phyloP scores from a whole-genome alignment of 2,888 invertebrate species.

The Eristalinus aeneus region DNA sequence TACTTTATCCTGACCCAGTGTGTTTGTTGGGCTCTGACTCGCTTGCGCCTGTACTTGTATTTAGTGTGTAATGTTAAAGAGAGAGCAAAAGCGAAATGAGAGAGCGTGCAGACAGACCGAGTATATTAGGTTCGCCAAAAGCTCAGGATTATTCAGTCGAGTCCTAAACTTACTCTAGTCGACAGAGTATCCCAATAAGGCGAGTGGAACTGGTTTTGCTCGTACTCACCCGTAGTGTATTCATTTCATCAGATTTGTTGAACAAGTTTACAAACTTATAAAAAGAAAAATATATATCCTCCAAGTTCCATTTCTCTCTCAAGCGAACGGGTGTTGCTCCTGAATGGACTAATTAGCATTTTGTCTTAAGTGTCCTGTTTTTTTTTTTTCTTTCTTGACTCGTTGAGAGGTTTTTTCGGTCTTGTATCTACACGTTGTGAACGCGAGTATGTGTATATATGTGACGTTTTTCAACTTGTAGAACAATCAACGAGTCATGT shows the following conservation, averaged over 20 bases:
- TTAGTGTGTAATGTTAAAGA: neutral
- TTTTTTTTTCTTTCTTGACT: neutral
- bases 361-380: neutral
- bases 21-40: neutral
- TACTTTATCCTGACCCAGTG: slow-evolving; percentile 49
- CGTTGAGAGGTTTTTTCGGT: neutral
- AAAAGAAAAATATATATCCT: neutral
- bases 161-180: slow-evolving; percentile 80
- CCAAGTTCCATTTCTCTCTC: neutral
- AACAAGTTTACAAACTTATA: neutral
- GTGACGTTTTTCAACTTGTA: slow-evolving; percentile 51
- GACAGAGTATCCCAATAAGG: slow-evolving; percentile 70
- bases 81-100: slow-evolving; percentile 6
- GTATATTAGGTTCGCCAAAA: slow-evolving; percentile 76
- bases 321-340: neutral
- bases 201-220: slow-evolving; percentile 78
- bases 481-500: slow-evolving; percentile 25
- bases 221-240: slow-evolving; percentile 80
- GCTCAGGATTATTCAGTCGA: slow-evolving; percentile 79
- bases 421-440: slow-evolving; percentile 10
- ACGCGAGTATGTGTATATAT: slow-evolving; percentile 8
- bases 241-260: slow-evolving; percentile 5
- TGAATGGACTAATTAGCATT: neutral
- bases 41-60: neutral
- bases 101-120: slow-evolving; percentile 59